Evolutionary conservation across 2,113 vertebrate genomes (phyloP).

Genomic region (Tichodroma muraria): DNA sequence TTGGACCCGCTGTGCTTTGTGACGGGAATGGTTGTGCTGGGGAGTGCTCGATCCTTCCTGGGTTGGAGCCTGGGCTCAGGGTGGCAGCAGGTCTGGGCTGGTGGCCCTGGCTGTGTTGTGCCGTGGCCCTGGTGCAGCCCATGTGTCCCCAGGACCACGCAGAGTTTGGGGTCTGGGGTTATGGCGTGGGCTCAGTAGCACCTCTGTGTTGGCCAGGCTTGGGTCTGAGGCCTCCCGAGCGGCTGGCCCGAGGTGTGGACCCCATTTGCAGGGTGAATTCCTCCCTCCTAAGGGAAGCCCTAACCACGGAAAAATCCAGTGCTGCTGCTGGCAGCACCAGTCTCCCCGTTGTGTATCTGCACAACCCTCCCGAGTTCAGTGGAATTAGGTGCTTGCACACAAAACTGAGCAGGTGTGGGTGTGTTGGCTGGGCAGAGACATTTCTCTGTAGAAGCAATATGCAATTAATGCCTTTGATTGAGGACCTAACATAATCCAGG

Average conservation of each 20-base stretch:
- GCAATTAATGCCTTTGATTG: not conserved
- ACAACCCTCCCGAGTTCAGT: rapidly evolving
- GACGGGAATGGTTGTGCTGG: not conserved
- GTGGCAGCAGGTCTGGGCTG: not conserved
- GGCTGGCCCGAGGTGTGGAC: rapidly evolving
- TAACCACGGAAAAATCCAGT: not conserved
- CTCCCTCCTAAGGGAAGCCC: not conserved
- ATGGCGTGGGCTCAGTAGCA: not conserved
- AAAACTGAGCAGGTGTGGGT: not conserved
- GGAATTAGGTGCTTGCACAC: not conserved
- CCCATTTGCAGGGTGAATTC: not conserved
- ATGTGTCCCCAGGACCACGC: rapidly evolving
- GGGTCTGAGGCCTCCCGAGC: not conserved
- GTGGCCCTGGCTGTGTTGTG: not conserved
- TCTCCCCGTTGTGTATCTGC: rapidly evolving
- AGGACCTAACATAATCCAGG: not conserved
- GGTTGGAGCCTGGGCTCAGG: not conserved
- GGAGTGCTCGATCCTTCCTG: not conserved
- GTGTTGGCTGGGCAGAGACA: not conserved
- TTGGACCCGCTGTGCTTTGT: not conserved
- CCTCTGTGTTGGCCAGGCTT: not conserved
- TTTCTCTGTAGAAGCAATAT: not conserved
- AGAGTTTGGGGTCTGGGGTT: not conserved
- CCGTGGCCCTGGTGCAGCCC: not conserved
- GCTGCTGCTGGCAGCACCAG: not conserved